Conservation (phyloP, 2,113 vertebrate genomes). For the Corythornis cristatus region DNA sequence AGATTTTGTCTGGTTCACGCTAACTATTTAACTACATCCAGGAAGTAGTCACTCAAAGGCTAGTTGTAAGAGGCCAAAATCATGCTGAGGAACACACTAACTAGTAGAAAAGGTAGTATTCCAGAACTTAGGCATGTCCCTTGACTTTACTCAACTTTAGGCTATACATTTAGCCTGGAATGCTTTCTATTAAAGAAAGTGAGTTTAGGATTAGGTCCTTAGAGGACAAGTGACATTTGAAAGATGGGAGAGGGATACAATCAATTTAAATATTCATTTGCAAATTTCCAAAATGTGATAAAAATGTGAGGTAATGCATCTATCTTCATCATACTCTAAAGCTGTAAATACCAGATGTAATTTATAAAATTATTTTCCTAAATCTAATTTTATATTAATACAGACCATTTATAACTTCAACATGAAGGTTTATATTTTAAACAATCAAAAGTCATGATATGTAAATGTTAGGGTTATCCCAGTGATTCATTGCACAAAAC, state of each 20-base stretch:
- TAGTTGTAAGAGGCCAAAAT: background rate
- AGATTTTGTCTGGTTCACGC: background rate
- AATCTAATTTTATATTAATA: constrained; percentile 64
- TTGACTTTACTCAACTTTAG: background rate
- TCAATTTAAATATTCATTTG: constrained; percentile 61
- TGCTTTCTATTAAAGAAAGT: background rate
- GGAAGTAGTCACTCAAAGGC: background rate
- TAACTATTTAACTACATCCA: background rate
- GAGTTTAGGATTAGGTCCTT: constrained; percentile 1
- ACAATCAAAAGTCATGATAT: constrained; percentile 40
- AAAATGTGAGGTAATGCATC: constrained; percentile 38
- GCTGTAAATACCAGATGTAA: constrained; percentile 63
- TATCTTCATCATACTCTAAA: constrained; percentile 57
- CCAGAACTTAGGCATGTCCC: background rate
- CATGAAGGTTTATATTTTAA: constrained; percentile 42
- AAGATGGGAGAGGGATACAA: constrained; percentile 38
- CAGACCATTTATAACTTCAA: constrained; percentile 56
- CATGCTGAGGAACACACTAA: background rate
- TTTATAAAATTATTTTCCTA: constrained; percentile 56
- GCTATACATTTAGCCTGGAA: background rate
- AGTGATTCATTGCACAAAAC: constrained; percentile 44
- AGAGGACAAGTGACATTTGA: constrained; percentile 32
- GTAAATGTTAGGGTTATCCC: constrained; percentile 49
- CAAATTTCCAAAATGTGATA: constrained; percentile 68
- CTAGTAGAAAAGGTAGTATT: background rate